Percentiles rank a stretch among this genome's conserved stretches.
These are phyloP conservation scores for Oncorhynchus clarkii DNA, from an alignment of 2,113 vertebrate genomes.

Conservation along the genomic window DNA sequence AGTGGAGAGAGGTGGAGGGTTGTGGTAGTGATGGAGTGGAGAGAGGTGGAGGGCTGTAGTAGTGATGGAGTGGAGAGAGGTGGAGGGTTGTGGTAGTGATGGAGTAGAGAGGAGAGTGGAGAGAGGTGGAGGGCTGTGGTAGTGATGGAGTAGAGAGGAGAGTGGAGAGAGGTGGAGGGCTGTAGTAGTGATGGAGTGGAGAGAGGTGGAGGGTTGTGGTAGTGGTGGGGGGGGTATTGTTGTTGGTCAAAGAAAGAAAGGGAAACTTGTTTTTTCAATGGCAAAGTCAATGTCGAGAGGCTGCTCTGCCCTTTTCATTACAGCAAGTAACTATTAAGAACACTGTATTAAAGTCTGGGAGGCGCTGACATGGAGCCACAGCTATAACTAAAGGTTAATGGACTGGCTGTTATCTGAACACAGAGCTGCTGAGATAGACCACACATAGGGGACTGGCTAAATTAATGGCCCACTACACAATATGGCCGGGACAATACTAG, in stretches of 20 bases:
- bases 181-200: no score
- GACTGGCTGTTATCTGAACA: conserved; percentile 95
- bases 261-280: conserved; percentile 85
- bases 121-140: no score
- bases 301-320: conserved; percentile 87
- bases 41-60: no score
- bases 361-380: conserved; percentile 78
- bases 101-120: no score
- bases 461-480: conserved; percentile 58
- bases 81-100: no score
- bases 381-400: conserved; percentile 96
- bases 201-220: no score
- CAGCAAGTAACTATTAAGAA: conserved; percentile 85
- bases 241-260: conserved; percentile 69
- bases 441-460: conserved; percentile 79
- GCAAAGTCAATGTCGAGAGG: conserved; percentile 87
- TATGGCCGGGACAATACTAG: no score
- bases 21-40: no score
- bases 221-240: conserved; percentile 34
- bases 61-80: no score
- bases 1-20: no score
- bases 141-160: no score
- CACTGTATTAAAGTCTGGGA: conserved; percentile 79
- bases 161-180: no score
- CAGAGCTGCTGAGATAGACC: conserved; percentile 76